Evolutionary conservation across 1,140 invertebrate species (phyloP).

Genomic region (Ips nitidus): DNA sequence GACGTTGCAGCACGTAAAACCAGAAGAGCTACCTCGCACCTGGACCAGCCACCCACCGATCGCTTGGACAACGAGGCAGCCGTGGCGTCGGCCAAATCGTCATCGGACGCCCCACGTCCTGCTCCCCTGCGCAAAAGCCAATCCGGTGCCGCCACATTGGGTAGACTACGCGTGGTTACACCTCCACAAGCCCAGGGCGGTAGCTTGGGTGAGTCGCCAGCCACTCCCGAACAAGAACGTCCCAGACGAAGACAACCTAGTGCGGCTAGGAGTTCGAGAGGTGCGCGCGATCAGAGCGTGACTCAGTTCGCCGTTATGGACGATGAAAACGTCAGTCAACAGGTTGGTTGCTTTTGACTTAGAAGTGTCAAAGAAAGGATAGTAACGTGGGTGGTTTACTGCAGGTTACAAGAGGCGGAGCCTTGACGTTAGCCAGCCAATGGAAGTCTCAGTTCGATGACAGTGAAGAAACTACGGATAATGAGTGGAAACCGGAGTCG

Average conservation of each 20-base stretch:
- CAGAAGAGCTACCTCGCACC: slow-evolving; percentile 49
- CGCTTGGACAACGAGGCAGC: slow-evolving; percentile 49
- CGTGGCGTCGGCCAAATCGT: slow-evolving; percentile 46
- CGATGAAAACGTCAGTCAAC: slow-evolving; percentile 90
- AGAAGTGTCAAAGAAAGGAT: neutral
- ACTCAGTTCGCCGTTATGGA: slow-evolving; percentile 91
- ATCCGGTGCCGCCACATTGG: slow-evolving; percentile 58
- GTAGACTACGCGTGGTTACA: slow-evolving; percentile 57
- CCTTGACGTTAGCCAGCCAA: slow-evolving; percentile 81
- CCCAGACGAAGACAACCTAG: slow-evolving; percentile 48
- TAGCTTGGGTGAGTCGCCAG: slow-evolving; percentile 47
- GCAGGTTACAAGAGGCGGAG: slow-evolving; percentile 70
- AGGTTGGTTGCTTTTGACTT: slow-evolving; percentile 56
- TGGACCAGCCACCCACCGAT: slow-evolving; percentile 48
- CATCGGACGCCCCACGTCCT: slow-evolving; percentile 46
- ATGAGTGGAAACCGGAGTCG: slow-evolving; percentile 87
- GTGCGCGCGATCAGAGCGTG: slow-evolving; percentile 61
- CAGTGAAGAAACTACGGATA: slow-evolving; percentile 87
- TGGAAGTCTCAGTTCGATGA: slow-evolving; percentile 96
- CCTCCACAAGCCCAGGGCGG: slow-evolving; percentile 32
- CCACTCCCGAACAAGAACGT: slow-evolving; percentile 51
- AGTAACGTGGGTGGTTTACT: neutral
- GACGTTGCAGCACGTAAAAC: slow-evolving; percentile 38
- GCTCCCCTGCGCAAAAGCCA: slow-evolving; percentile 50
- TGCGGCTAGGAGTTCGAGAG: slow-evolving; percentile 48